Percentiles rank a stretch among this genome's conserved stretches.
Conservation (phyloP, 2,797 vertebrate genomes). For the Xiphophorus birchmanni region DNA sequence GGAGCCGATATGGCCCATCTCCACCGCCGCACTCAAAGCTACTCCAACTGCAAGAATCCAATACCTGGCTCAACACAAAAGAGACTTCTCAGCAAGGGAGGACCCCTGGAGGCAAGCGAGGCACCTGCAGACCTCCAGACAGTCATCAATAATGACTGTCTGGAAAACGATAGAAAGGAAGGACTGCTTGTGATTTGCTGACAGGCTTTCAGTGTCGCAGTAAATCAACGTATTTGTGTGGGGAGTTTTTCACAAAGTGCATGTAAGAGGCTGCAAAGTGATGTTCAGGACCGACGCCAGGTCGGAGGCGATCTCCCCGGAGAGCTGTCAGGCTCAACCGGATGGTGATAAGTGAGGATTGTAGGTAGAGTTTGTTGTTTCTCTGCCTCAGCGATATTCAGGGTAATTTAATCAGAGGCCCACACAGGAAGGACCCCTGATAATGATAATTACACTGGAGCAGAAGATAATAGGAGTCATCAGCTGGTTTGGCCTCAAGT, state of each 20-base stretch:
- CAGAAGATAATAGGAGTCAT: conserved; percentile 24
- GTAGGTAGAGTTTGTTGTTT: conserved; percentile 31
- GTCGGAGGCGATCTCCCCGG: not conserved
- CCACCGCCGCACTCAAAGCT: conserved; percentile 51
- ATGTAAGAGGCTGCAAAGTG: conserved; percentile 49
- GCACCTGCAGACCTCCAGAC: conserved; percentile 5
- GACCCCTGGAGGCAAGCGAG: conserved; percentile 73
- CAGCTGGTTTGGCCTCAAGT: conserved; percentile 13
- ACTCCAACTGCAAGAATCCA: conserved; percentile 72
- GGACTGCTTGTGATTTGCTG: conserved; percentile 19
- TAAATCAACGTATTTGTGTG: conserved; percentile 32
- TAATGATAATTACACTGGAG: conserved; percentile 16
- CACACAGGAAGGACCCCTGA: conserved; percentile 48
- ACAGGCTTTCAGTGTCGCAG: conserved; percentile 26
- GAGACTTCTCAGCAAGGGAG: conserved; percentile 64
- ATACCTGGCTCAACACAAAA: conserved; percentile 79
- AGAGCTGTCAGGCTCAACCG: conserved; percentile 25
- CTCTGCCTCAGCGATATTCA: not conserved
- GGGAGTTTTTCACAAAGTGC: conserved; percentile 16
- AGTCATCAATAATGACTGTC: conserved; percentile 57
- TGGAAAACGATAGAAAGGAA: conserved; percentile 47
- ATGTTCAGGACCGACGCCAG: conserved; percentile 54
- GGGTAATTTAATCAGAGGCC: conserved; percentile 48
- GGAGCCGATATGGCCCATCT: conserved; percentile 74
- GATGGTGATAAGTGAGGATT: conserved; percentile 8